These are phyloP conservation scores for Bolinopsis microptera DNA, from an alignment of 37 sponge, comb jelly and placozoan species.

Conservation along the genomic window DNA sequence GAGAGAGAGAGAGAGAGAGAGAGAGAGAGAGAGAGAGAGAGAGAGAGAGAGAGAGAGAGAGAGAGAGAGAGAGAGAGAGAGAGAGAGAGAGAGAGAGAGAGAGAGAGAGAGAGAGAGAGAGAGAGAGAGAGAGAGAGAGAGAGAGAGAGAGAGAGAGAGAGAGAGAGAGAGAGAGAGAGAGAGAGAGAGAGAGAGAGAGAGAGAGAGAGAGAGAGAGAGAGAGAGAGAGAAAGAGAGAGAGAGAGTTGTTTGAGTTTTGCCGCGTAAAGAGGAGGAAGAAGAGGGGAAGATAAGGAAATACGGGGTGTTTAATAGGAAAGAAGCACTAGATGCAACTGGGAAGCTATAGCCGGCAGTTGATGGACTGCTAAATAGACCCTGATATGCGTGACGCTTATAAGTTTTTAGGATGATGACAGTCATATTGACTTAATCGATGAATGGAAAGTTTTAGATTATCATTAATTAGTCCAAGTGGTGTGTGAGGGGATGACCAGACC, in stretches of 20 bases:
- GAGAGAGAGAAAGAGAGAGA: not conserved
- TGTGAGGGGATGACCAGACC: not conserved
- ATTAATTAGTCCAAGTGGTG: not conserved
- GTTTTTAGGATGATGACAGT: no score
- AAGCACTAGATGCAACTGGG: not conserved
- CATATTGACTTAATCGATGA: not conserved
- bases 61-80: not conserved
- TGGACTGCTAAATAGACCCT: not conserved
- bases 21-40: not conserved
- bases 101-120: not conserved
- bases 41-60: not conserved
- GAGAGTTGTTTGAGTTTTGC: not conserved
- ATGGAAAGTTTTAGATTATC: not conserved
- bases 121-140: not conserved
- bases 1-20: not conserved
- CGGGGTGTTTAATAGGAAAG: not conserved
- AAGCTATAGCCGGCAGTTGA: not conserved
- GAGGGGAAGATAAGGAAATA: not conserved
- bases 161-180: not conserved
- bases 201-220: not conserved
- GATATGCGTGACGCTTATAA: no score
- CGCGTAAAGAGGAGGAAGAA: not conserved
- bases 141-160: not conserved
- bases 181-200: conserved; percentile 7
- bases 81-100: not conserved